Conservation (phyloP, 2,888 invertebrate species). For the Diaprepes abbreviatus region DNA sequence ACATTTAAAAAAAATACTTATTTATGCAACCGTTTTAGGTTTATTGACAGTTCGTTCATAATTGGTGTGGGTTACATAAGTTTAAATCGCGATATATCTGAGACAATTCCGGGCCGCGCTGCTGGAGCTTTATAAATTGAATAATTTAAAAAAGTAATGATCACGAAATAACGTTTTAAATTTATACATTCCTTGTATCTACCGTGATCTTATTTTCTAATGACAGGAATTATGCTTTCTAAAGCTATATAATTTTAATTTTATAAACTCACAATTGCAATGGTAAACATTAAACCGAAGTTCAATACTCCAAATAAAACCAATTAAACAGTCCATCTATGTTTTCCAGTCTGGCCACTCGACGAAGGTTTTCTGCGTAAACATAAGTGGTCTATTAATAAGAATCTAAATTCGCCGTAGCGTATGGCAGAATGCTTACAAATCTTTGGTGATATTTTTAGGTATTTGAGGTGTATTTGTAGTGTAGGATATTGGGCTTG, state of each 20-base stretch:
- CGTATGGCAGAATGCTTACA: slow-evolving; percentile 1
- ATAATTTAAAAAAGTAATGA: too few species aligned
- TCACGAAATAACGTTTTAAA: too few species aligned
- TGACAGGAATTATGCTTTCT: background rate
- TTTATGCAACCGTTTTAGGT: too few species aligned
- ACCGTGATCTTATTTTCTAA: too few species aligned
- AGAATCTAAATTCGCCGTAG: slow-evolving; percentile 31
- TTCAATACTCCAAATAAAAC: slow-evolving; percentile 18
- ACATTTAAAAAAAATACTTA: too few species aligned
- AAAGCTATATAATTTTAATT: background rate
- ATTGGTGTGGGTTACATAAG: too few species aligned
- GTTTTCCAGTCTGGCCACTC: slow-evolving; percentile 28
- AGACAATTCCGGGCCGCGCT: too few species aligned
- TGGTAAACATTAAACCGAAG: slow-evolving; percentile 3
- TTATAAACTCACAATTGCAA: background rate
- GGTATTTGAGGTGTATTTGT: background rate
- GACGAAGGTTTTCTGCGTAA: slow-evolving; percentile 23
- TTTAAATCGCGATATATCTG: too few species aligned
- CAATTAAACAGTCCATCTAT: slow-evolving; percentile 22
- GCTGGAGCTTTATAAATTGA: too few species aligned
- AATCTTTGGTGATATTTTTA: slow-evolving; percentile 3
- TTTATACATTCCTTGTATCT: too few species aligned
- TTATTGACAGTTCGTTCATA: too few species aligned
- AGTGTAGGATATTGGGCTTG: too few species aligned
- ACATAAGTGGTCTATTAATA: slow-evolving; percentile 35